Percentiles rank a stretch among this genome's conserved stretches.
Conservation (phyloP, 1,140 invertebrate species). For the Bombus sylvicola region DNA sequence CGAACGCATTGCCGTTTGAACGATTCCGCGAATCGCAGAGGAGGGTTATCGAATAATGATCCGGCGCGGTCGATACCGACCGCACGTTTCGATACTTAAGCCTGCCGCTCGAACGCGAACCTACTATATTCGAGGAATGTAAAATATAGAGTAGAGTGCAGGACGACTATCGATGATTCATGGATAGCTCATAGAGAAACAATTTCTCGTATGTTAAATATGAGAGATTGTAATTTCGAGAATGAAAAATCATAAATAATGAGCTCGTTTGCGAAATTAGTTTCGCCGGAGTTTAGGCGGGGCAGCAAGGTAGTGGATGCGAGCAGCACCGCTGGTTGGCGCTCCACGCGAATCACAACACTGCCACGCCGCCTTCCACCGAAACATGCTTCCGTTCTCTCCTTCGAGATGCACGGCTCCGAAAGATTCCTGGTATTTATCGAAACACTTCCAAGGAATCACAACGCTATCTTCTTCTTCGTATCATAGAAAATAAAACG, state of each 20-base stretch:
- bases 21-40: constrained; percentile 7
- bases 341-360: constrained; percentile 11
- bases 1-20: not conserved
- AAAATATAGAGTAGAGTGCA: too few species aligned
- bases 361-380: constrained; percentile 21
- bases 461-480: not conserved
- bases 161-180: too few species aligned
- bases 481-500: not conserved
- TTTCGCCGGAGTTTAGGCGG: not conserved
- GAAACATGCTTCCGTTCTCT: too few species aligned
- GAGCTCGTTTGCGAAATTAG: not conserved
- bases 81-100: not conserved
- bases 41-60: not conserved
- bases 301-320: not conserved
- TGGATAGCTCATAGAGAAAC: too few species aligned
- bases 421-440: not conserved
- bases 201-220: too few species aligned
- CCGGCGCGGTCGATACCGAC: not conserved
- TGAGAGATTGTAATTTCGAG: too few species aligned
- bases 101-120: not conserved
- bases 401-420: not conserved
- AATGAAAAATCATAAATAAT: not conserved
- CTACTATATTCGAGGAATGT: too few species aligned
- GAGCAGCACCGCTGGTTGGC: not conserved
- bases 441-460: too few species aligned